A percentile compares a stretch with the other conserved stretches of the same genome.
Conservation (phyloP, 2,113 vertebrate genomes). For the Salvelinus namaycush region DNA sequence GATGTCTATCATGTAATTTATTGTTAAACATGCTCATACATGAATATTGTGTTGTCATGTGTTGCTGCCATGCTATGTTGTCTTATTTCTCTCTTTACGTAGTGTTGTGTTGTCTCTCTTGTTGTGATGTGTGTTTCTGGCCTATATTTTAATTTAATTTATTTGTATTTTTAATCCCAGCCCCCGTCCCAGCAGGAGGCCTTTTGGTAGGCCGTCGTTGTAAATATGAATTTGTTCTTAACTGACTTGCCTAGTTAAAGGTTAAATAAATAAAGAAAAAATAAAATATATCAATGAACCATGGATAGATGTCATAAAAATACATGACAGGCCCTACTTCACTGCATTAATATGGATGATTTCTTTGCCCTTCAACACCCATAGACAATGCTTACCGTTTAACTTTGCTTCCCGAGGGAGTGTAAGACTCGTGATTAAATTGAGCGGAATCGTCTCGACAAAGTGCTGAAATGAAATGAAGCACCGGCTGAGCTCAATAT, state of each 20-base stretch:
- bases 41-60: neutral
- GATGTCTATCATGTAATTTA: slow-evolving; percentile 8
- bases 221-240: slow-evolving; percentile 22
- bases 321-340: slow-evolving; percentile 17
- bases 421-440: slow-evolving; percentile 24
- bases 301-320: slow-evolving; percentile 36
- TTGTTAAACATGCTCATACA: slow-evolving; percentile 14
- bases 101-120: too few relatives aligned
- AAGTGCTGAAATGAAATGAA: slow-evolving; percentile 25
- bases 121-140: too few relatives aligned
- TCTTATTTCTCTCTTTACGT: too few relatives aligned
- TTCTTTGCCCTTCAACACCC: neutral
- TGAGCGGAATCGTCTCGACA: slow-evolving; percentile 34
- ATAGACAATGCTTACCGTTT: slow-evolving; percentile 15
- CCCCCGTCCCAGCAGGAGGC: too few relatives aligned
- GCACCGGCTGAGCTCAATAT: slow-evolving; percentile 43
- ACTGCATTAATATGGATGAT: slow-evolving; percentile 1
- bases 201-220: too few relatives aligned
- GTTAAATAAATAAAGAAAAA: neutral
- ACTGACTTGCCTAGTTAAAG: too few relatives aligned
- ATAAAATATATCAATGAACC: neutral
- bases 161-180: too few relatives aligned
- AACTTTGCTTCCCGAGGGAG: slow-evolving; percentile 10
- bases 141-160: too few relatives aligned
- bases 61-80: too few relatives aligned